These are phyloP conservation scores for Carposina sasakii DNA, from an alignment of 1,140 invertebrate genomes.

Conservation along the genomic window DNA sequence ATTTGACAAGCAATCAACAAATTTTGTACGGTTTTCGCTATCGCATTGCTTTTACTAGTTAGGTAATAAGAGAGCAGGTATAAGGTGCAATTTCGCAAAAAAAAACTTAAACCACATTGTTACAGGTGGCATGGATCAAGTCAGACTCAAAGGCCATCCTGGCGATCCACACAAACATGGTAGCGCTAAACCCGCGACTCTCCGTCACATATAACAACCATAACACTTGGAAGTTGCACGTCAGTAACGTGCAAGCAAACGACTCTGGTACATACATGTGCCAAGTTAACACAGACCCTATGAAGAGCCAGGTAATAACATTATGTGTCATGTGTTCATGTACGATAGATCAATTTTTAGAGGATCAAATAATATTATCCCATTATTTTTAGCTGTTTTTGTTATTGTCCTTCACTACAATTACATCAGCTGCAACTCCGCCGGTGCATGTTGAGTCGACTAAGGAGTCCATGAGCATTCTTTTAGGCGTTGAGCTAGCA, in stretches of 20 bases:
- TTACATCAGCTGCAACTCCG: too few species aligned
- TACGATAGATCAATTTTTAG: too few species aligned
- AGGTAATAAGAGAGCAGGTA: too few species aligned
- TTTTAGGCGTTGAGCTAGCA: too few species aligned
- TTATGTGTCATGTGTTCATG: too few species aligned
- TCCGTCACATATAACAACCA: slow-evolving; percentile 92
- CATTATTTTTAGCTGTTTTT: background rate
- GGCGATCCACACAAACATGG: slow-evolving; percentile 91
- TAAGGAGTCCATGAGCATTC: too few species aligned
- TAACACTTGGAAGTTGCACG: slow-evolving; percentile 92
- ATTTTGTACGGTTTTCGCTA: too few species aligned
- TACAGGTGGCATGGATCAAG: slow-evolving; percentile 92
- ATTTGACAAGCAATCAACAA: too few species aligned
- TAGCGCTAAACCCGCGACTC: slow-evolving; percentile 87
- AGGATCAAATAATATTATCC: slow-evolving; percentile 1
- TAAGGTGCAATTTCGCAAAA: too few species aligned
- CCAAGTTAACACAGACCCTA: slow-evolving; percentile 90
- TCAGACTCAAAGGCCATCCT: slow-evolving; percentile 91
- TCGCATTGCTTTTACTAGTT: too few species aligned
- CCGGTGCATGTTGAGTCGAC: too few species aligned
- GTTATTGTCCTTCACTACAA: background rate
- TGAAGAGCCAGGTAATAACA: slow-evolving; percentile 84
- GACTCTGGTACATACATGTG: slow-evolving; percentile 93
- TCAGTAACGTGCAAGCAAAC: slow-evolving; percentile 89
- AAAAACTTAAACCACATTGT: slow-evolving; percentile 17